phyloP scores from a whole-genome alignment of 2,113 vertebrate species.

The Meles meles region DNA sequence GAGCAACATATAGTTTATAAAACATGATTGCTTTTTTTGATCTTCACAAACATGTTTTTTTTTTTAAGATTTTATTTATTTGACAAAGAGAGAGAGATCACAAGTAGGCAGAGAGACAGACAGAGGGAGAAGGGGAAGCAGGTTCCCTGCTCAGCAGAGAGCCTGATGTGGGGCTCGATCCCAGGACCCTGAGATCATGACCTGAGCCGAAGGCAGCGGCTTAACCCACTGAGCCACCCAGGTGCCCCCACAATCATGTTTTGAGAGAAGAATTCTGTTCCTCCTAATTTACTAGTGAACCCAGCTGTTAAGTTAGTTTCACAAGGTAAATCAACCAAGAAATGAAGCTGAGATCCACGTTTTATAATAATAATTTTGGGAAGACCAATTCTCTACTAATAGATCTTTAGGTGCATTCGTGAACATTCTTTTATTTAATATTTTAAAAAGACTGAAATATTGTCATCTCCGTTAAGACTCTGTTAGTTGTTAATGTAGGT shows the following conservation, averaged over 20 bases:
- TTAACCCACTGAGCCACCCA: too few relatives aligned
- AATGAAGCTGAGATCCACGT: conserved; percentile 22
- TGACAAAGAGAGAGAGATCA: too few relatives aligned
- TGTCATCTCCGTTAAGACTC: background rate
- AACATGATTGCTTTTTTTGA: background rate
- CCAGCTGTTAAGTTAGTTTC: conserved; percentile 16
- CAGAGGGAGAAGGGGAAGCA: too few relatives aligned
- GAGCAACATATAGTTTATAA: background rate
- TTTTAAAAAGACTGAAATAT: conserved; percentile 6
- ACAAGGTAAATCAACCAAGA: background rate
- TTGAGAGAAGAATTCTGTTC: background rate
- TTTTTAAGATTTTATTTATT: too few relatives aligned
- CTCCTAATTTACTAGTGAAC: background rate
- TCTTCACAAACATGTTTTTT: background rate
- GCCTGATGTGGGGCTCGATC: too few relatives aligned
- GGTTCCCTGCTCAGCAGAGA: too few relatives aligned
- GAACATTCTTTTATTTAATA: background rate
- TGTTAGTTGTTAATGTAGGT: background rate
- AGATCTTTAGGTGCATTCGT: background rate
- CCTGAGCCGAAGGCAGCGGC: too few relatives aligned
- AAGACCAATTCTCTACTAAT: conserved; percentile 16
- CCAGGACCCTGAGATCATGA: too few relatives aligned
- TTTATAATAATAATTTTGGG: conserved; percentile 30
- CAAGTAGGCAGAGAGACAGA: too few relatives aligned
- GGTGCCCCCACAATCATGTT: background rate